These are phyloP conservation scores for Taurulus bubalis DNA, from an alignment of 2,113 vertebrate genomes.

Conservation along the genomic window DNA sequence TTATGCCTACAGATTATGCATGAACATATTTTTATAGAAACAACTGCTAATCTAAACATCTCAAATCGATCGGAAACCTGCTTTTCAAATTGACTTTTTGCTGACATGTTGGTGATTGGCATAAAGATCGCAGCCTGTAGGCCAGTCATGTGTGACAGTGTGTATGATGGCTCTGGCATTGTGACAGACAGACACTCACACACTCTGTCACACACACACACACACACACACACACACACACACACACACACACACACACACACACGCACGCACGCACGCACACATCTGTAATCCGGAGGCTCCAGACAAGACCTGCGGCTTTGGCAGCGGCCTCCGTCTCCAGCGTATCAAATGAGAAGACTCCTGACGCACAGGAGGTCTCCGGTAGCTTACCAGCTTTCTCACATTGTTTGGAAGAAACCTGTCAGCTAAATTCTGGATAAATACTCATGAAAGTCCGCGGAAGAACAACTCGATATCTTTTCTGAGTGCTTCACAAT, in stretches of 20 bases:
- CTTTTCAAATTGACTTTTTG: background rate
- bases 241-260: slow-evolving; percentile 21
- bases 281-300: slow-evolving; percentile 44
- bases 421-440: slow-evolving; percentile 34
- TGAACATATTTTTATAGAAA: background rate
- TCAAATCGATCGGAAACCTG: background rate
- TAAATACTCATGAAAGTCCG: slow-evolving; percentile 21
- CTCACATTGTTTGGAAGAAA: slow-evolving; percentile 27
- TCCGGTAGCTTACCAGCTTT: slow-evolving; percentile 33
- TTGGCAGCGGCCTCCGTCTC: slow-evolving; percentile 58
- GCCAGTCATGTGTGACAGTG: background rate
- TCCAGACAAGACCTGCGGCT: slow-evolving; percentile 60
- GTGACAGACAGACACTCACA: slow-evolving; percentile 31
- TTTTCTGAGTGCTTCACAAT: background rate
- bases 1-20: background rate
- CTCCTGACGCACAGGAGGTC: slow-evolving; percentile 53
- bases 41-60: background rate
- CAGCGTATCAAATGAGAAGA: slow-evolving; percentile 54
- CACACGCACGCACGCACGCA: slow-evolving; percentile 3
- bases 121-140: background rate
- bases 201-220: slow-evolving; percentile 4
- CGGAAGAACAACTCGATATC: background rate
- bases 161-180: slow-evolving; percentile 26
- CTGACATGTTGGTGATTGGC: background rate
- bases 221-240: slow-evolving; percentile 8